Base-by-base conservation (phyloP, 2,888 invertebrate species). In the Lacanobia oleracea region DNA sequence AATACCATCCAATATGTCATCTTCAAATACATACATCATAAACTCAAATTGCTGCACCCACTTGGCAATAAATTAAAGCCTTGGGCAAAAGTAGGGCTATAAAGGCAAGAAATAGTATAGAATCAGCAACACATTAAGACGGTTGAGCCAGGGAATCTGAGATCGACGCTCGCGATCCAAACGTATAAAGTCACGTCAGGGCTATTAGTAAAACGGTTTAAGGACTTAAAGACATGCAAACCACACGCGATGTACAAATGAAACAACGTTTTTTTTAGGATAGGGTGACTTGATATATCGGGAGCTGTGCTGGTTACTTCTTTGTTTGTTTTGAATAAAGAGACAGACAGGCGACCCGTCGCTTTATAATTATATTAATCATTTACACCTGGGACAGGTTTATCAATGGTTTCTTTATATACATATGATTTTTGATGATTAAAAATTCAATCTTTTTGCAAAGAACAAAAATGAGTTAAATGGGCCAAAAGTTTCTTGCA, bases 151-250 rank as follows among this genome's bases (percentile, higher is more conserved):
- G 75, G 81, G 84, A 82, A 90, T 91, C 88, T 79, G 80, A 91
- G 93, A 94, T 94, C 89, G 90, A 89, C 84, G 88, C 84, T 84
- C 86, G 87, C 90, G 93, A 94, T 94, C 88, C 80, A 85, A 89
- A 88, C 91, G 91, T 91, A 91, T 91, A 84, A 77, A 93, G 94
- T 94, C 95, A 95, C 95, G 95, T 94, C 88, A 88, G 79, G 82
- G 89, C 94, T 93, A 94, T 95, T 93, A 94, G 91, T 89, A 87
- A 86, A 87, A 88, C 89, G 87, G 89, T 87, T 93, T 92, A 94
- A 43, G 90, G 88, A 91, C 91, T 91, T 78, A 82, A 83, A 91
- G 89, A 93, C 93, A 94, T 92, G 93, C 93, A 77, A 93, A 85
- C 87, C 83, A 86, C 84, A 87, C 59, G 62, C 66, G 61, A 77